Conservation (phyloP, 2,888 invertebrate species). For the Diarsia brunnea region DNA sequence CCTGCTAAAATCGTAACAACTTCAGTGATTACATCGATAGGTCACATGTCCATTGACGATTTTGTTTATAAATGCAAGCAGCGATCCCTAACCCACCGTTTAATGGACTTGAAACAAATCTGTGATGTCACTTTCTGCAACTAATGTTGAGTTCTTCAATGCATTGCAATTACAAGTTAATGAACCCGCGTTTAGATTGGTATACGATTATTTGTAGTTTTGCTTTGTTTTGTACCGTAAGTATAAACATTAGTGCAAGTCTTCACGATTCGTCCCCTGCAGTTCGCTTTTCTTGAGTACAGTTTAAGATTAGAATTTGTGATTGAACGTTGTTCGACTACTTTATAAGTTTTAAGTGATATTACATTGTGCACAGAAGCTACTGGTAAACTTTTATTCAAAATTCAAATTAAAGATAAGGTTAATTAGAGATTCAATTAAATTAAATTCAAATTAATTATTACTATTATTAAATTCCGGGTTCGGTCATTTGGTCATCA, state of each 20-base stretch:
- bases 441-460: too few relatives aligned
- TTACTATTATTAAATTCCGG: too few relatives aligned
- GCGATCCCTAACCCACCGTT: accelerated
- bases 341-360: not conserved
- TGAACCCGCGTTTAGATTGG: slow-evolving; percentile 59
- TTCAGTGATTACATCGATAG: not conserved
- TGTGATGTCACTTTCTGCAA: not conserved
- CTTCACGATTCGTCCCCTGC: slow-evolving; percentile 34
- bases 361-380: not conserved
- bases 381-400: not conserved
- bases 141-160: slow-evolving; percentile 28
- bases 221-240: slow-evolving; percentile 50
- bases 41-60: slow-evolving; percentile 21
- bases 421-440: too few relatives aligned
- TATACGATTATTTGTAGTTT: slow-evolving; percentile 53
- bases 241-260: slow-evolving; percentile 40
- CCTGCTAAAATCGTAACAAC: slow-evolving; percentile 3
- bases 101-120: slow-evolving; percentile 3
- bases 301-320: not conserved
- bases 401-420: too few relatives aligned
- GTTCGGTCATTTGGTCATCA: too few relatives aligned
- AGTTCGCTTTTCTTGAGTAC: not conserved
- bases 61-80: not conserved
- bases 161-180: slow-evolving; percentile 63
- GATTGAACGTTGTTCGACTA: not conserved